These are phyloP conservation scores for Drosophila paulistorum DNA, from an alignment of 1,140 invertebrate species.

Conservation along the genomic window DNA sequence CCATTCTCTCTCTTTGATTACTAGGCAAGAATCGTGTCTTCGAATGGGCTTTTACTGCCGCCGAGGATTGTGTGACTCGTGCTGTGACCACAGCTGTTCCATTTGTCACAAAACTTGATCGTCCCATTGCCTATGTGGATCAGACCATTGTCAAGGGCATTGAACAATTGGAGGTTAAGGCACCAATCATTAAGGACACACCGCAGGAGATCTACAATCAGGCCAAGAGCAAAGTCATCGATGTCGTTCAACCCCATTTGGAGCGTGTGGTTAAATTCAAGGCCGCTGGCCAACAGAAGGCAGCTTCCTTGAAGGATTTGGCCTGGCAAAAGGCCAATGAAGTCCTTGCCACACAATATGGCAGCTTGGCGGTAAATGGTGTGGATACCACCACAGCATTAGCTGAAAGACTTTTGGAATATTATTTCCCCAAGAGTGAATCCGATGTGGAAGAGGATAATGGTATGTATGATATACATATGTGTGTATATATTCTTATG, in stretches of 20 bases:
- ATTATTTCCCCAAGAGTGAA: conserved; percentile 86
- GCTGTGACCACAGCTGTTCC: conserved; percentile 87
- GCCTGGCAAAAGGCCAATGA: conserved; percentile 89
- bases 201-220: conserved; percentile 89
- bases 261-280: conserved; percentile 85
- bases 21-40: conserved; percentile 85
- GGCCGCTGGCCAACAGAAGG: conserved; percentile 85
- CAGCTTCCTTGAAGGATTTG: conserved; percentile 86
- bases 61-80: conserved; percentile 86
- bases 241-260: conserved; percentile 86
- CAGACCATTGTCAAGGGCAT: conserved; percentile 87
- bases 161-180: conserved; percentile 87
- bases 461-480: conserved; percentile 75
- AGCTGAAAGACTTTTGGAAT: conserved; percentile 87
- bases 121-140: conserved; percentile 87
- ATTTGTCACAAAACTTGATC: conserved; percentile 85
- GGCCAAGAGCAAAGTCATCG: conserved; percentile 87
- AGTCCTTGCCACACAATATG: conserved; percentile 87
- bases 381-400: conserved; percentile 86
- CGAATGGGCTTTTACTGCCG: conserved; percentile 87
- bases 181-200: conserved; percentile 88
- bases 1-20: conserved; percentile 8
- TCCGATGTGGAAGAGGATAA: conserved; percentile 84
- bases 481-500: no score
- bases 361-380: conserved; percentile 86